Base-by-base conservation (phyloP, 1,140 invertebrate genomes). In the Drosophila orena region DNA sequence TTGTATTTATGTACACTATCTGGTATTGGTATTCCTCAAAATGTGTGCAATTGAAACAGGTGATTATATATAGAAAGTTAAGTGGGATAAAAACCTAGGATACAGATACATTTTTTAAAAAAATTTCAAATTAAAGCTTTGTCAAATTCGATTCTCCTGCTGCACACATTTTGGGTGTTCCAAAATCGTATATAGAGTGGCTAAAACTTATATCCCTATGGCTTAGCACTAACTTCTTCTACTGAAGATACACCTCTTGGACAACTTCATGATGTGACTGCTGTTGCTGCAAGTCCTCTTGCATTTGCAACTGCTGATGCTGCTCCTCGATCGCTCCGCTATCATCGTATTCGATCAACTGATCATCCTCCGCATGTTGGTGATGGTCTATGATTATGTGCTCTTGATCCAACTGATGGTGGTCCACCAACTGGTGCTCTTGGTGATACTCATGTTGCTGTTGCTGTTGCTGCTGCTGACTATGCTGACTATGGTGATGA, bases 201-300 rank as follows among this genome's bases (percentile, higher is more conserved):
- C 60, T 76, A 76, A 76, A 76, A 76, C 72, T 77, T 77, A 76
- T 47, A 7, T 17, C 17, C 4, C 40, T 76, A 76, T 8, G 14
- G 27, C 50, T 58, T 70, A 47, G 24, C 14, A 15, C 22, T 49
- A 57, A 15, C 27, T 42, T 40, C 66, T 56, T 35, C 70, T 90
- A 90, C 47, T 90, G 76, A 54, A 91, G 68, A 79, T 91, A 91
- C 40, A 91, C 91, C 38, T 91, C 91, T 49, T 86, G 81, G 37
- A 86, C 81, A 61, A 88, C 81, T n/a, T 90, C 80, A 24, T 91
- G 90, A 27, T 88, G 79, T 22, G 74, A 53, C 24, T 84, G 79
- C 54, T 90, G 76, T n/a, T 79, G 54, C 14, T 50, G 47, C 8
- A 50, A n/a, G 34, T 88, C 83, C 22, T 81, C 78, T 11, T 88